Evolutionary conservation across 2,797 vertebrate genomes (phyloP), one percentile per base, ranked within the genome.

Genomic region (Rhyacichthys aspro): DNA sequence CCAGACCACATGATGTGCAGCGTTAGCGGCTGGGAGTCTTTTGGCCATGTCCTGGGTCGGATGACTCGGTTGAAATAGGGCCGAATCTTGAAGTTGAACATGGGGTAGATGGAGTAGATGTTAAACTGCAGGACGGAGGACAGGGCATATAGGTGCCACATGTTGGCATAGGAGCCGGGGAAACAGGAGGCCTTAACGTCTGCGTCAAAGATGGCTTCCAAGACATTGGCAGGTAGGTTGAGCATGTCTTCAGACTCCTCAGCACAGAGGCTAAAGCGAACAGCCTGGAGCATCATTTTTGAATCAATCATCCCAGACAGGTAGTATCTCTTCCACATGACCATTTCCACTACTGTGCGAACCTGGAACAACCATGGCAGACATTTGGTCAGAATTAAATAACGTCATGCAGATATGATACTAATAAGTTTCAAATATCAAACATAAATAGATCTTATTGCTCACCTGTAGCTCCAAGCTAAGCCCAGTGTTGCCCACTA

Each of bases 1-100:
- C 96, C 96, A 0, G 97, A 96, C 97, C 97, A 98, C 97, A 98
- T 97, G 74, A 98, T 91, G 74, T 98, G 96, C 2, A 98, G 90
- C 0, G 95, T 97, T 41, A 89, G 84, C 0, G 89, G 89, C 48
- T 84, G 81, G 0, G 78, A 72, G 67, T 91, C 89, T 3, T 89
- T 90, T 0, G 79, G 77, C 67, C 83, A 84, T 47, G 85, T 90
- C 56, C 97, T 90, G 1, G 96, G 95, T 0, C 95, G 92, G 48
- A 98, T 97, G 9, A 98, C 72, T 0, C 97, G 90, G 80, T 98
- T 95, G 67, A 98, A 98, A 70, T 98, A 98, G 0, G 96, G 95
- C 0, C 97, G 90, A 55, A 98, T 98, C 88, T 96, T 97, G 74
- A 94, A 88, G 84, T 98, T 98, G 74, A 94, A 95, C 96, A 96